phyloP scores from a whole-genome alignment of 2,113 vertebrate species.

The Erythrocercus mccallii region DNA sequence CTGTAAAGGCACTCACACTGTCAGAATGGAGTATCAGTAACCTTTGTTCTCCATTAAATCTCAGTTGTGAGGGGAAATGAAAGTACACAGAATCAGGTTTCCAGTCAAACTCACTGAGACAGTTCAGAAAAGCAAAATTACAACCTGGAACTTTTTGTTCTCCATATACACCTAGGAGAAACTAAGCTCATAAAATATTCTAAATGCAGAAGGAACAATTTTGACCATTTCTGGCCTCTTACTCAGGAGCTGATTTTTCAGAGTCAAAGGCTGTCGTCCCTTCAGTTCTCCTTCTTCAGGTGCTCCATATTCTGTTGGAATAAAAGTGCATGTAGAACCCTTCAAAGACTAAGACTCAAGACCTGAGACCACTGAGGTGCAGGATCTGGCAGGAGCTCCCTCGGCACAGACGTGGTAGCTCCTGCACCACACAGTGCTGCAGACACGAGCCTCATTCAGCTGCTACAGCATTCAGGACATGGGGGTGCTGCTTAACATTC shows the following conservation, averaged over 20 bases:
- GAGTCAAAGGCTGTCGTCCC: constrained; percentile 71
- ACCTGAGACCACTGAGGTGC: no score
- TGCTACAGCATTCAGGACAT: neutral
- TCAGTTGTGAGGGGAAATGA: neutral
- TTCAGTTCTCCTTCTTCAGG: constrained; percentile 89
- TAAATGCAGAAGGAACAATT: neutral
- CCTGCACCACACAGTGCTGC: accelerated
- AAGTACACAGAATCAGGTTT: neutral
- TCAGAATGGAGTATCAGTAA: neutral
- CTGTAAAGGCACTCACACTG: neutral
- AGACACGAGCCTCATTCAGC: accelerated
- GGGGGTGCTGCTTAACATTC: neutral
- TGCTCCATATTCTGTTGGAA: constrained; percentile 83
- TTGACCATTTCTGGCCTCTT: constrained; percentile 59
- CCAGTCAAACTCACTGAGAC: neutral
- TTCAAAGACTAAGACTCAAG: neutral
- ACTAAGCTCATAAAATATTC: neutral
- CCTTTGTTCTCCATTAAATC: neutral
- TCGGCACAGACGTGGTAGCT: accelerated
- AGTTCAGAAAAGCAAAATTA: neutral
- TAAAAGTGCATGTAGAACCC: neutral
- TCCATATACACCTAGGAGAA: neutral
- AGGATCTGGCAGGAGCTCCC: neutral
- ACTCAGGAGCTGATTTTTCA: constrained; percentile 93
- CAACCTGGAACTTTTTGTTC: neutral